Evolutionary conservation across 2,113 vertebrate species (phyloP), one percentile per base, ranked within the genome.

Genomic region (Progne subis): DNA sequence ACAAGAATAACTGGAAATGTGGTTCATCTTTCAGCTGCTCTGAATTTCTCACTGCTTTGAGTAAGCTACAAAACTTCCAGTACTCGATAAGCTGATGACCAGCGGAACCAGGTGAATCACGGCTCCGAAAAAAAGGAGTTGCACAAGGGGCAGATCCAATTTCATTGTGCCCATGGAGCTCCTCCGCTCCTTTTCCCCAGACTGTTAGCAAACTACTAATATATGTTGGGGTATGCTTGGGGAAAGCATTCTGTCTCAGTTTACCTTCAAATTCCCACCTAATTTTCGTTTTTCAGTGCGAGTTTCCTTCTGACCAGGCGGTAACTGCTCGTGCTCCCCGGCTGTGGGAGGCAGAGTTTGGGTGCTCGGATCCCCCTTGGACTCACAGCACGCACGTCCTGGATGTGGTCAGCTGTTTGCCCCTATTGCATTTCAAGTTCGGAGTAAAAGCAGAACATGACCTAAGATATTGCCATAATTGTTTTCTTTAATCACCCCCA

Each of bases 371-470:
- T 26, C 6, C 39, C 50, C 9, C 68, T 41, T 5, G 16, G 83
- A 63, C 86, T 91, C 86, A 37, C 61, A 83, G 67, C 90, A 56
- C 9, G 0, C 90, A 56, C 9, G 0, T 19, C 9, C 81, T 61
- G 18, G 17, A 14, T 67, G 68, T 19, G 49, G 20, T 90, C 95
- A 95, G 92, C 91, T 96, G 79, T 63, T 84, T 53, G n/a, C 78
- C 56, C 85, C 88, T 94, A 95, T 95, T 86, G 61, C 61, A 63
- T 97, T 95, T 96, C 95, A 90, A 24, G 31, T 41, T 21, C 26
- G 41, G 57, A 93, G 47, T 93, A 96, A 96, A 97, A 93, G 76
- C 82, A 81, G 93, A 95, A 29, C 12, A 86, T 96, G 94, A 96
- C 64, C 82, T 96, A 83, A 96, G 92, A 63, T 29, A 64, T 71